These are phyloP conservation scores for Flexamia atlantica DNA, from an alignment of 2,888 invertebrate genomes.

Conservation along the genomic window DNA sequence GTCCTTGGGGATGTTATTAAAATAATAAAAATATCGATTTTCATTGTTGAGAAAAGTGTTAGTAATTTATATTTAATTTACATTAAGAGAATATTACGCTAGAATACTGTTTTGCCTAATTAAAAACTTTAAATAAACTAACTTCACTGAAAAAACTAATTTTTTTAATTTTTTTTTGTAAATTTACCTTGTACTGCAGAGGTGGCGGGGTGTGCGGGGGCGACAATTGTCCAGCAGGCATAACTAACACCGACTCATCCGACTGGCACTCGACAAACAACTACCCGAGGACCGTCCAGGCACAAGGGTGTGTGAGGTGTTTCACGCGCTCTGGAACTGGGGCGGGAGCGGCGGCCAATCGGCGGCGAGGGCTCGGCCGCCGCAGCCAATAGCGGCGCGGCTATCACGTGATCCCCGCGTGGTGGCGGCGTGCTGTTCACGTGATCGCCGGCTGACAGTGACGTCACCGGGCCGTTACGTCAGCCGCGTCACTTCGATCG, in stretches of 20 bases:
- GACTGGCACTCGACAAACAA: constrained; percentile 20
- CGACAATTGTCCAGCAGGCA: constrained; percentile 33
- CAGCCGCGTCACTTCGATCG: constrained; percentile 56
- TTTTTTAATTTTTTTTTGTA: background rate
- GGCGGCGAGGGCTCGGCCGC: constrained; percentile 84
- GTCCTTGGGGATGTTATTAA: no score
- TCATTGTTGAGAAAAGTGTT: no score
- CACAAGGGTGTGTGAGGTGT: constrained; percentile 75
- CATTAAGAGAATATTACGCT: no score
- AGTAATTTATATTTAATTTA: no score
- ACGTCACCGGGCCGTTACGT: constrained; percentile 74
- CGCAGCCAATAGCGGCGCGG: constrained; percentile 79
- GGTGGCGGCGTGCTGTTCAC: constrained; percentile 89
- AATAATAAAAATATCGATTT: no score
- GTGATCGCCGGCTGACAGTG: constrained; percentile 87
- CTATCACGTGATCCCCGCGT: constrained; percentile 88
- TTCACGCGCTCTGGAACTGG: constrained; percentile 66
- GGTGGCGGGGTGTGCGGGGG: constrained; percentile 52
- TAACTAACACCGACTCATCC: constrained; percentile 29
- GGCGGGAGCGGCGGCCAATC: constrained; percentile 78
- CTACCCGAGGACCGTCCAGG: constrained; percentile 6
- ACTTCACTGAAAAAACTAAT: background rate
- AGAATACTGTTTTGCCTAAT: no score
- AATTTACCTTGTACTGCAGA: constrained; percentile 39
- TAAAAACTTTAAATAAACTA: no score